Percentiles rank a stretch among this genome's conserved stretches.
Evolutionary conservation across 2,888 invertebrate species (phyloP).

Genomic region (Mellilla xanthometata): DNA sequence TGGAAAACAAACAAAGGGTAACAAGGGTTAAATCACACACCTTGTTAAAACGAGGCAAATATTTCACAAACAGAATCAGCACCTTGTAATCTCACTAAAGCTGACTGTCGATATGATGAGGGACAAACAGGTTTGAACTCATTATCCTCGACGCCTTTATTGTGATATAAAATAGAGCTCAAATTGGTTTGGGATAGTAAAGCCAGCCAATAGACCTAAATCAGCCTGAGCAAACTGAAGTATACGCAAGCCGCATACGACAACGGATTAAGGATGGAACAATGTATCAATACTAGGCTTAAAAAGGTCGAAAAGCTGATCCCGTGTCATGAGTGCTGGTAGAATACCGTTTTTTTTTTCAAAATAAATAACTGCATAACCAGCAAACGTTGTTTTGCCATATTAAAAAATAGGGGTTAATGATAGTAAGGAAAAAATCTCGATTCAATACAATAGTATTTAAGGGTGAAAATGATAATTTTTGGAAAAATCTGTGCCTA

Average conservation of each 20-base stretch:
- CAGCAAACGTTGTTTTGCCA: too few species aligned
- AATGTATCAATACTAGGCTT: constrained; percentile 32
- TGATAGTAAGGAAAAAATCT: too few species aligned
- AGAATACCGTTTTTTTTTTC: too few species aligned
- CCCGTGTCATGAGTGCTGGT: not conserved
- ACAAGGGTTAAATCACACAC: constrained; percentile 24
- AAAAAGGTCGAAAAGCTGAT: constrained; percentile 8
- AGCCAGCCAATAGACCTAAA: constrained; percentile 35
- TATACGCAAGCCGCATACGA: constrained; percentile 56
- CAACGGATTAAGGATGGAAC: constrained; percentile 47
- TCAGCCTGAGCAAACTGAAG: constrained; percentile 50
- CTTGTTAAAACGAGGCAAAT: constrained; percentile 31
- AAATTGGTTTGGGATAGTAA: constrained; percentile 33
- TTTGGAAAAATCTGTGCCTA: too few species aligned
- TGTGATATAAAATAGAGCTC: constrained; percentile 31
- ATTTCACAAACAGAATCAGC: constrained; percentile 42
- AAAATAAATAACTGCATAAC: too few species aligned
- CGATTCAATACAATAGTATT: too few species aligned
- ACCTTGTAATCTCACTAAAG: constrained; percentile 47
- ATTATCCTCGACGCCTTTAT: constrained; percentile 28
- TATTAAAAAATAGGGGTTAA: too few species aligned
- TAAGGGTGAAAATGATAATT: too few species aligned
- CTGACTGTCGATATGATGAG: constrained; percentile 42
- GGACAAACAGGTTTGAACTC: constrained; percentile 34
- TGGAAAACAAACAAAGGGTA: constrained; percentile 17